Percentiles rank a stretch among this genome's conserved stretches.
Conservation (phyloP, 2,888 invertebrate genomes). For the Caenorhabditis panamensis region DNA sequence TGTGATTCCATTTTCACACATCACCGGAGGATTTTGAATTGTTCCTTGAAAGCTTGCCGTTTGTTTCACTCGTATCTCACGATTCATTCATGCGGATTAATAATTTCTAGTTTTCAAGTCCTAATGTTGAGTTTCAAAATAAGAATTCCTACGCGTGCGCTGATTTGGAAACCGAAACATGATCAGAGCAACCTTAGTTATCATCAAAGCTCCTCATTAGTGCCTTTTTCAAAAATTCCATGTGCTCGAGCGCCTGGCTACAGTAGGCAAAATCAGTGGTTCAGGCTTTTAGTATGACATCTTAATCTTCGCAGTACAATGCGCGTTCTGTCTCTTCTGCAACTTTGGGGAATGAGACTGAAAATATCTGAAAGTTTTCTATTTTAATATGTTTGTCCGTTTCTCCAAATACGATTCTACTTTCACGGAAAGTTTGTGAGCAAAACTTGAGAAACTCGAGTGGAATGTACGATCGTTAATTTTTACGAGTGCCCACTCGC, state of each 20-base stretch:
- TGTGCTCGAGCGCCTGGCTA: background rate
- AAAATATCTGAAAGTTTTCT: no score
- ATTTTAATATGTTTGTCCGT: no score
- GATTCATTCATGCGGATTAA: constrained; percentile 11
- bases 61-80: background rate
- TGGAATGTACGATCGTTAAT: constrained; percentile 26
- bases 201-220: background rate
- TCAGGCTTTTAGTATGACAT: background rate
- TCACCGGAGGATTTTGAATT: background rate
- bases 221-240: background rate
- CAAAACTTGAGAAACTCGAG: constrained; percentile 2
- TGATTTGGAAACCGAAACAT: background rate
- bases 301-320: no score
- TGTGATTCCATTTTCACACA: background rate
- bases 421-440: background rate
- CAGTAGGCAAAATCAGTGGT: no score
- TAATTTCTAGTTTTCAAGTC: no score
- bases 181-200: background rate
- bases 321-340: no score
- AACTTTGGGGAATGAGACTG: no score
- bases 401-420: no score
- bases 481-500: constrained; percentile 1
- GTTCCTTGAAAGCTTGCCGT: no score
- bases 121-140: no score
- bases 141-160: background rate